These are phyloP conservation scores for Pantherophis alleghaniensis DNA, from an alignment of 2,797 vertebrate genomes.

Conservation along the genomic window DNA sequence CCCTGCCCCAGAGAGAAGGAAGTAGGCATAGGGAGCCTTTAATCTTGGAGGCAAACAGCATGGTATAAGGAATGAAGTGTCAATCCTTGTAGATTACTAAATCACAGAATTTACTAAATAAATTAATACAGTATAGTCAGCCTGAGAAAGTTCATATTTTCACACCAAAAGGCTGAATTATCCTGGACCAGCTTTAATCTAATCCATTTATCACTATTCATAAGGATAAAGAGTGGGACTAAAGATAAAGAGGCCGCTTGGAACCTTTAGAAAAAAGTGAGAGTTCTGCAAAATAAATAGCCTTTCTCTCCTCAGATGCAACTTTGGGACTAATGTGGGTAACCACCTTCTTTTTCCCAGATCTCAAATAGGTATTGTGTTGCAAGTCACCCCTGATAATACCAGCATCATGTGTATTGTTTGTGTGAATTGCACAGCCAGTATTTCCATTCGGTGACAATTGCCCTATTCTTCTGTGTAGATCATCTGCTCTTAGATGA, in stretches of 20 bases:
- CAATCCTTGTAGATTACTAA: background rate
- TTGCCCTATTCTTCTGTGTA: conserved; percentile 3
- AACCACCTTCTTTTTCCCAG: background rate
- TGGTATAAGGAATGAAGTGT: background rate
- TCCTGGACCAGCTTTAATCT: too few relatives aligned
- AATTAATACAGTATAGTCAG: background rate
- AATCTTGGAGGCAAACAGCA: background rate
- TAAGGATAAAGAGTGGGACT: background rate
- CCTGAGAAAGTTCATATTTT: background rate
- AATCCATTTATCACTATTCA: background rate
- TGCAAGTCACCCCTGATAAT: background rate
- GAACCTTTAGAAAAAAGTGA: background rate
- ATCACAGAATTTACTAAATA: background rate
- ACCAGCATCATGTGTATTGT: background rate
- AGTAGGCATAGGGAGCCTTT: background rate
- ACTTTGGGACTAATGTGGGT: background rate
- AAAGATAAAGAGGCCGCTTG: background rate
- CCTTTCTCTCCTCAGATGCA: background rate
- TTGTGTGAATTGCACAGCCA: background rate
- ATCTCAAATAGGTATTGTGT: conserved; percentile 1
- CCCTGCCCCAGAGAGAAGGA: background rate
- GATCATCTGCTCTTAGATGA: conserved; percentile 17
- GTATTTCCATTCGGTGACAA: background rate
- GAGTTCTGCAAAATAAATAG: background rate
- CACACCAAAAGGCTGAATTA: background rate